These are phyloP conservation scores for Stenopsyche tienmushanensis DNA, from an alignment of 1,140 invertebrate species.

Conservation along the genomic window DNA sequence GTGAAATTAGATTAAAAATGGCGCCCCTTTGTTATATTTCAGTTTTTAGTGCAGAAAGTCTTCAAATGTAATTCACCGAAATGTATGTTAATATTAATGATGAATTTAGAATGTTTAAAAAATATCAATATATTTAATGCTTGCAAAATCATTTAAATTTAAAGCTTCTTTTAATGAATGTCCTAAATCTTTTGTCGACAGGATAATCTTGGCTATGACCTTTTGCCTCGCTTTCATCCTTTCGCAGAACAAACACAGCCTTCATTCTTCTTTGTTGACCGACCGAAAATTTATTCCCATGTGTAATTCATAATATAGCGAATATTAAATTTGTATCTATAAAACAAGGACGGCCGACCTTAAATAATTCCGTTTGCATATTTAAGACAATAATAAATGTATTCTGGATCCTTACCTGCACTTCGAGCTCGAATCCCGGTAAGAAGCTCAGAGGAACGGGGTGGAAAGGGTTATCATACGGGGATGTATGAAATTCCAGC, in stretches of 20 bases:
- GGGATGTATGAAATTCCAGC: constrained; percentile 79
- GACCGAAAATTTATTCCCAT: not conserved
- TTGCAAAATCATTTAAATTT: too few relatives aligned
- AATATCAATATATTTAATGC: too few relatives aligned
- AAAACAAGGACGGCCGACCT: too few relatives aligned
- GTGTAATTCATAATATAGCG: not conserved
- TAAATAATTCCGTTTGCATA: too few relatives aligned
- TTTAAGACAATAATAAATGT: not conserved
- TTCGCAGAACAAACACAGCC: not conserved
- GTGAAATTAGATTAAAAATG: too few relatives aligned
- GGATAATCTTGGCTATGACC: not conserved
- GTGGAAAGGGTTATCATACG: constrained; percentile 79
- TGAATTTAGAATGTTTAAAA: too few relatives aligned
- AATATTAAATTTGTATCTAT: not conserved
- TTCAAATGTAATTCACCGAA: too few relatives aligned
- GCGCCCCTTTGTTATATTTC: too few relatives aligned
- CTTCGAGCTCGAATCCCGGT: constrained; percentile 78
- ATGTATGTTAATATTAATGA: too few relatives aligned
- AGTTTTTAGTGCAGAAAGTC: too few relatives aligned
- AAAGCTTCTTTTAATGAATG: too few relatives aligned
- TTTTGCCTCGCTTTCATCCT: not conserved
- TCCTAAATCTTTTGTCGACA: not conserved
- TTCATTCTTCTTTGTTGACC: not conserved
- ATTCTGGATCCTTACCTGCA: constrained; percentile 64
- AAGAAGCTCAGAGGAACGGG: constrained; percentile 73